Base-by-base conservation (phyloP, 2,113 vertebrate genomes). In the Benitochromis conjunctus region DNA sequence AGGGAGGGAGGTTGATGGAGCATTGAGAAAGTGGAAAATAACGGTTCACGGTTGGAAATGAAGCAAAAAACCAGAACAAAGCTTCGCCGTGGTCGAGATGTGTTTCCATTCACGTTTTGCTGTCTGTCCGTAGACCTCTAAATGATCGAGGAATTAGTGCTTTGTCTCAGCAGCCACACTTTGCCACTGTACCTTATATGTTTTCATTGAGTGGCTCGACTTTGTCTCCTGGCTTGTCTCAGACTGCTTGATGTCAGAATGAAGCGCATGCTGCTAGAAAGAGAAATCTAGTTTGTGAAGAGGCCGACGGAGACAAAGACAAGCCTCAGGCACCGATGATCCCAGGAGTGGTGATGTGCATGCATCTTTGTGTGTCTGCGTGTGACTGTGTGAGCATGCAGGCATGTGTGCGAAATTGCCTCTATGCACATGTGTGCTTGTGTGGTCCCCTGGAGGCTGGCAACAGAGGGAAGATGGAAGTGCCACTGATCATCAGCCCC, bases 401-500 rank as follows among this genome's bases (percentile, higher is more conserved):
- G 36, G 31, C n/a, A 2, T 24, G 46, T 21, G 58, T 53, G 79
- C n/a, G 57, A 21, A 46, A 41, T 13, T 51, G 71, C 29, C 18
- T 86, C 24, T 9, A 6, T 58, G 13, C 53, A 80, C 31, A 19
- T 62, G 53, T 80, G 56, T 74, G 43, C 78, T 38, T 86, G 86
- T 82, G 71, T 80, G 80, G 62, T 81, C 74, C 88, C 29, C 81
- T 89, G 38, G 56, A 85, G 87, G 84, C 43, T 79, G 79, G 62
- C 55, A 74, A 81, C 60, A 86, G 79, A 84, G 66, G 62, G 21
- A 86, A 58, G 78, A 88, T 80, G 69, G 87, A 88, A 85, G 84
- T 85, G 78, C 76, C 34, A 79, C 88, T 84, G 89, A 90, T 94
- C 86, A 89, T 84, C 83, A 87, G 87, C 91, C 88, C 58, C 12